These are phyloP conservation scores for Ptychoptera albimana DNA, from an alignment of 2,888 invertebrate genomes.

Conservation along the genomic window DNA sequence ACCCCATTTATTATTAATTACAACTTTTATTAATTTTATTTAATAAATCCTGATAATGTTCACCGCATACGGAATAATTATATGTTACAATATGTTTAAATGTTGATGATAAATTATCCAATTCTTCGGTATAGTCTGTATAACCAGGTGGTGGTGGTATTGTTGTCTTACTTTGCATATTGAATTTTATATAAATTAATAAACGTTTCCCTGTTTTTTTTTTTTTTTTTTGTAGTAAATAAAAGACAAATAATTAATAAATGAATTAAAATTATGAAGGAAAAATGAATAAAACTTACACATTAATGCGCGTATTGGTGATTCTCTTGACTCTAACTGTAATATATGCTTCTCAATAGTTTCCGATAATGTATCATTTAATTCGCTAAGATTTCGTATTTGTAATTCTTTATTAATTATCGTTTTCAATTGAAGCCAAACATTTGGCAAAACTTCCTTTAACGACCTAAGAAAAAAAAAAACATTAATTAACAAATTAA, in stretches of 20 bases:
- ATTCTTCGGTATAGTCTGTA: slow-evolving; percentile 23
- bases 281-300: slow-evolving; percentile 17
- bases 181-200: slow-evolving; percentile 22
- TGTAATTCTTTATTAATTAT: slow-evolving; percentile 19
- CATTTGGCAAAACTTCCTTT: slow-evolving; percentile 19
- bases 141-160: slow-evolving; percentile 26
- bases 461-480: slow-evolving; percentile 15
- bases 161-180: slow-evolving; percentile 17
- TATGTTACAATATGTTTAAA: slow-evolving; percentile 26
- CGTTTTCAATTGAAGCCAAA: slow-evolving; percentile 25
- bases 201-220: slow-evolving; percentile 30
- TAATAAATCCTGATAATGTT: slow-evolving; percentile 25
- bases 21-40: slow-evolving; percentile 2
- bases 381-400: slow-evolving; percentile 16
- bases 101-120: slow-evolving; percentile 22
- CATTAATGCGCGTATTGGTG: slow-evolving; percentile 25
- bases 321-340: slow-evolving; percentile 19
- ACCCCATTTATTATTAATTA: no score
- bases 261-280: not conserved
- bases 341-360: slow-evolving; percentile 22
- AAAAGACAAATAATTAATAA: not conserved
- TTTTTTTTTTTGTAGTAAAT: no score
- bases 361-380: slow-evolving; percentile 18
- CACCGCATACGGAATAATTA: slow-evolving; percentile 29
- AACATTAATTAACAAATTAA: not conserved